A percentile compares a stretch with the other conserved stretches of the same genome.
phyloP scores from a whole-genome alignment of 2,113 vertebrate species.

The Cyprichromis sp. region DNA sequence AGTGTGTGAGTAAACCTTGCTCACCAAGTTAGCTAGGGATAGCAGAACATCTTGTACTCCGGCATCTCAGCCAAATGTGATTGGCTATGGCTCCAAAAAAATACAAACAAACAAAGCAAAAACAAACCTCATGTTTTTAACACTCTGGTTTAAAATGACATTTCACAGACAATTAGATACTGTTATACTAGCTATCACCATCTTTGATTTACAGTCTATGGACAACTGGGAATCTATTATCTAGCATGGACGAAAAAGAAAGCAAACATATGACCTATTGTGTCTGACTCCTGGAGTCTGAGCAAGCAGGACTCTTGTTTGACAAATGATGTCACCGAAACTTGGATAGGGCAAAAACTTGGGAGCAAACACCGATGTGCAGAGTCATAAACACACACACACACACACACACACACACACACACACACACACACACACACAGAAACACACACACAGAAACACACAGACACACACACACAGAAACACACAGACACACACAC shows the following conservation, averaged over 20 bases:
- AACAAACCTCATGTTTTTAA: background rate
- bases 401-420: background rate
- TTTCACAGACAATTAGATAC: background rate
- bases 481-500: too few species aligned
- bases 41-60: background rate
- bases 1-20: background rate
- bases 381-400: background rate
- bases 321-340: slow-evolving; percentile 56
- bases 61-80: background rate
- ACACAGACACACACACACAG: too few species aligned
- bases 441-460: too few species aligned
- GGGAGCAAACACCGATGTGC: slow-evolving; percentile 21
- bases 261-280: slow-evolving; percentile 9
- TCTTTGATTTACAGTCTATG: background rate
- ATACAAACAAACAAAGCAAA: background rate
- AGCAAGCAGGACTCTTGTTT: slow-evolving; percentile 39
- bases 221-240: background rate
- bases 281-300: slow-evolving; percentile 13
- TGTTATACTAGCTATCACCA: background rate
- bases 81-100: background rate
- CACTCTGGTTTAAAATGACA: background rate
- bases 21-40: background rate
- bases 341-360: slow-evolving; percentile 22
- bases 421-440: too few species aligned
- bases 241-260: background rate